Conservation (phyloP, 2,888 invertebrate species). For the Trichogramma dendrolimi region DNA sequence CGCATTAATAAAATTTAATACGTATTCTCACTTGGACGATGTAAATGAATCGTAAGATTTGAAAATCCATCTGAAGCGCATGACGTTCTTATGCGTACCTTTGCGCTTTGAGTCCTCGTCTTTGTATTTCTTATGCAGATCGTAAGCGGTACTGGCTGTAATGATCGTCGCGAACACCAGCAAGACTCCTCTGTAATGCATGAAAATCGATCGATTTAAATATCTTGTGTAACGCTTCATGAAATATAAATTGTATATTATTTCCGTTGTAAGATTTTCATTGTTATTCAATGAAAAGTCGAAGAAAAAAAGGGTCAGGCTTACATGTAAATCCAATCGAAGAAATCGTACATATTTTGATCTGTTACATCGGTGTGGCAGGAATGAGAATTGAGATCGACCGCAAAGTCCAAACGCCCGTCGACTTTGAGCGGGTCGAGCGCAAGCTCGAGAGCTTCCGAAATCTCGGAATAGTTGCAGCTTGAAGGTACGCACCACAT, state of each 20-base stretch:
- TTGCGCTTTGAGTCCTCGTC: constrained; percentile 30
- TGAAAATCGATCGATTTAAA: constrained; percentile 6
- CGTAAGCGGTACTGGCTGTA: constrained; percentile 41
- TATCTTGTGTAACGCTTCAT: constrained; percentile 8
- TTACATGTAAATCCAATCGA: constrained; percentile 45
- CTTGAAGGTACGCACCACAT: constrained; percentile 47
- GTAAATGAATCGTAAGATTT: constrained; percentile 14
- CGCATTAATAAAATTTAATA: constrained; percentile 7
- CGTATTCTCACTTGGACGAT: constrained; percentile 12
- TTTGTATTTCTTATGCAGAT: constrained; percentile 33
- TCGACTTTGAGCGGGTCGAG: constrained; percentile 39
- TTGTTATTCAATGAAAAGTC: background rate
- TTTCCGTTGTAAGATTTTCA: background rate
- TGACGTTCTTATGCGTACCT: constrained; percentile 28
- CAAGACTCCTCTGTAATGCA: constrained; percentile 24
- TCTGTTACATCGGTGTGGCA: constrained; percentile 38
- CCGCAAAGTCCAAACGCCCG: constrained; percentile 37
- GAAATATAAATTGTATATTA: background rate
- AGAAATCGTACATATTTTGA: constrained; percentile 29
- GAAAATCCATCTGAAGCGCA: constrained; percentile 10
- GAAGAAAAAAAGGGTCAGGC: constrained; percentile 10
- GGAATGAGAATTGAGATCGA: constrained; percentile 35
- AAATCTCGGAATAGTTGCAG: constrained; percentile 41
- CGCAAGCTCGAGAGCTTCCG: constrained; percentile 36
- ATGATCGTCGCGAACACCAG: constrained; percentile 36